Conservation (phyloP, 2,113 vertebrate genomes). For the Oceanodroma tethys region DNA sequence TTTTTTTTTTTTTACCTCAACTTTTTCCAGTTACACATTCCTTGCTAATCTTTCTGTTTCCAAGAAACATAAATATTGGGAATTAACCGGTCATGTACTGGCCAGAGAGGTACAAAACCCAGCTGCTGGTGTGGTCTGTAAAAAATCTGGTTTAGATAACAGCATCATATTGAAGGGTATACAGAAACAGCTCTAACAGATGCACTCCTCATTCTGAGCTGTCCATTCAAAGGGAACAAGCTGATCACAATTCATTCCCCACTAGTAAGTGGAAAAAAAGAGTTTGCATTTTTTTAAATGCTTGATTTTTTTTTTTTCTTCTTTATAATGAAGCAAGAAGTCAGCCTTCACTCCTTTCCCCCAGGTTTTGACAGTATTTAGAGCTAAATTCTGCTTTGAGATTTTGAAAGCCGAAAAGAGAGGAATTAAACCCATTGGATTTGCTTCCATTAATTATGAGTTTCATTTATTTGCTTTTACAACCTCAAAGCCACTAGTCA, state of each 20-base stretch:
- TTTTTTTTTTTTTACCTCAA: background rate
- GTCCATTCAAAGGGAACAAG: background rate
- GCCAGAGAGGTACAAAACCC: background rate
- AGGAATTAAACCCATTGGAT: conserved; percentile 31
- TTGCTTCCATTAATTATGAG: background rate
- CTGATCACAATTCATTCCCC: background rate
- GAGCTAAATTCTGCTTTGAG: background rate
- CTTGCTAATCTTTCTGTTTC: background rate
- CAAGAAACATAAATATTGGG: conserved; percentile 31
- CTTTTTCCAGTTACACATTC: conserved; percentile 14
- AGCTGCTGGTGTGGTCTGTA: background rate
- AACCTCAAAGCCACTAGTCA: conserved; percentile 33
- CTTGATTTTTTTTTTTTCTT: background rate
- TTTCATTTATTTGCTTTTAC: background rate
- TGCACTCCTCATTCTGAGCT: background rate
- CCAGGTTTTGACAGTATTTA: background rate
- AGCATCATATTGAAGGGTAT: background rate
- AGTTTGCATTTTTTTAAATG: background rate
- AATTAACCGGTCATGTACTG: background rate
- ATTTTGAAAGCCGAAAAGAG: background rate
- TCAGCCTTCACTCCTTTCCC: background rate
- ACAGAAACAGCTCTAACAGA: background rate
- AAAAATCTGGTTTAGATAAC: background rate
- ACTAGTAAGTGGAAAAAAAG: background rate
- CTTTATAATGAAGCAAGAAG: background rate